Evolutionary conservation across 2,888 invertebrate species (phyloP).

Genomic region (Panopea generosa): DNA sequence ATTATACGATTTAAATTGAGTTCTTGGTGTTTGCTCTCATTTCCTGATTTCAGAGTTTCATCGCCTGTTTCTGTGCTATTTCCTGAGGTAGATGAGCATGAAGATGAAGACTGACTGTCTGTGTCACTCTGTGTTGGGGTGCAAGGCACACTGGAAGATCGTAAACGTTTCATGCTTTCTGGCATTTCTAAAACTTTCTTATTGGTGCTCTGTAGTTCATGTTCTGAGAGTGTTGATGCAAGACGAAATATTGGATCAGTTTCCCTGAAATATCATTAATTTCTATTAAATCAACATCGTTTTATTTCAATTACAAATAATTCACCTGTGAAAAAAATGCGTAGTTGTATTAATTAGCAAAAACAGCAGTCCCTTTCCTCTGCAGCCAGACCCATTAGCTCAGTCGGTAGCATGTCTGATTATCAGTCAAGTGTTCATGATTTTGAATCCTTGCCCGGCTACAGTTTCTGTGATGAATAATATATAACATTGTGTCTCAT

Average conservation of each 20-base stretch:
- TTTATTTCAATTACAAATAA: too few species aligned
- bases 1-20: not conserved
- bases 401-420: too few species aligned
- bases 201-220: slow-evolving; percentile 92
- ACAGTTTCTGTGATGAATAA: too few species aligned
- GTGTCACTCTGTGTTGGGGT: slow-evolving; percentile 49
- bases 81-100: slow-evolving; percentile 8
- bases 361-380: too few species aligned
- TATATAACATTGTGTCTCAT: too few species aligned
- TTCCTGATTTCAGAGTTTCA: not conserved
- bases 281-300: too few species aligned
- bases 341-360: too few species aligned
- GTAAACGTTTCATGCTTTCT: not conserved
- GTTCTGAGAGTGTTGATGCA: slow-evolving; percentile 90
- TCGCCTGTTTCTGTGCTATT: slow-evolving; percentile 16
- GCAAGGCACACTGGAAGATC: slow-evolving; percentile 16
- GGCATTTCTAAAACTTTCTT: slow-evolving; percentile 85
- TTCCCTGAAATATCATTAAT: slow-evolving; percentile 87
- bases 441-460: too few species aligned
- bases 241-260: slow-evolving; percentile 95
- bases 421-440: too few species aligned
- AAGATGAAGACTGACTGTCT: slow-evolving; percentile 8
- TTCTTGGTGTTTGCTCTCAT: too few species aligned
- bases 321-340: too few species aligned
- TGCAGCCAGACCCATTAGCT: too few species aligned